Evolutionary conservation across 1,140 invertebrate genomes (phyloP).

Genomic region (Eriocheir sinensis): DNA sequence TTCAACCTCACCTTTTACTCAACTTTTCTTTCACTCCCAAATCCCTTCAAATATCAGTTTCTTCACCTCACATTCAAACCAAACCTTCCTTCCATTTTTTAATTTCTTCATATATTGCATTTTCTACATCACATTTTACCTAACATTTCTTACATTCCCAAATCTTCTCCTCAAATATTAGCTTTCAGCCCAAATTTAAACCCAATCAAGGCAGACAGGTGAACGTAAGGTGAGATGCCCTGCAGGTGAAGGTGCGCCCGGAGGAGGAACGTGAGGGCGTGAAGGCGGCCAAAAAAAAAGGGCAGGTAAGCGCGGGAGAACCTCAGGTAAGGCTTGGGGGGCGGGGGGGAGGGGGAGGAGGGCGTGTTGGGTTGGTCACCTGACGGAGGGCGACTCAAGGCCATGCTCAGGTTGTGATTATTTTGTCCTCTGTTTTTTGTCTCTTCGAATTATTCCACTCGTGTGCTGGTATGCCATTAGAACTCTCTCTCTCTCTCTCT

Average conservation of each 20-base stretch:
- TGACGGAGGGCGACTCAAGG: neutral
- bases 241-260: neutral
- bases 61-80: too few species aligned
- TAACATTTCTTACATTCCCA: neutral
- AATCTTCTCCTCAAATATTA: too few species aligned
- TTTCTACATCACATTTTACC: neutral
- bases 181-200: neutral
- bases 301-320: neutral
- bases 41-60: too few species aligned
- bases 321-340: neutral
- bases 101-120: too few species aligned
- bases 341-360: neutral
- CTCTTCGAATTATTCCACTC: neutral
- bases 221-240: neutral
- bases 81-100: too few species aligned
- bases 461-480: too few species aligned
- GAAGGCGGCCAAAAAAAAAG: neutral
- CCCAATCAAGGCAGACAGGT: neutral
- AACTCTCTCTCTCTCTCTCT: too few species aligned
- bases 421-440: slow-evolving; percentile 12
- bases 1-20: too few species aligned
- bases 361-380: neutral
- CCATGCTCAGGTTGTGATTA: neutral
- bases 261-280: neutral
- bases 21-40: too few species aligned